Conservation (phyloP, 2,113 vertebrate genomes). For the Poeciliopsis retropinna region DNA sequence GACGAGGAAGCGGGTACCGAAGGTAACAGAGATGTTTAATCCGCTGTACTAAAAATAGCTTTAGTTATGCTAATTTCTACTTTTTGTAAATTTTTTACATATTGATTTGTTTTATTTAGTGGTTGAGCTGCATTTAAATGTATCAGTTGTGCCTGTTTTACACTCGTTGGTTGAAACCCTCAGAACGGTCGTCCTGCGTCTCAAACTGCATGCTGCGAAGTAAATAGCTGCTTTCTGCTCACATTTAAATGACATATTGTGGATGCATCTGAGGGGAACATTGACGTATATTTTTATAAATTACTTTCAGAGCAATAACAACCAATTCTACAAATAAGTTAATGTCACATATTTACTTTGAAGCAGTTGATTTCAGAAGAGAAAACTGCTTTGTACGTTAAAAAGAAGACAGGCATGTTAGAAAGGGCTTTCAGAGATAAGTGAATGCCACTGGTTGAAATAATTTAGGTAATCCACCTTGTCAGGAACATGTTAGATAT, state of each 20-base stretch:
- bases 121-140: background rate
- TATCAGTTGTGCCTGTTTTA: background rate
- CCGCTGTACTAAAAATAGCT: background rate
- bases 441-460: background rate
- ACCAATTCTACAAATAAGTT: background rate
- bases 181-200: background rate
- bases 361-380: too few species aligned
- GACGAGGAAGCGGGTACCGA: conserved; percentile 92
- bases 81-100: background rate
- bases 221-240: too few species aligned
- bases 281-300: background rate
- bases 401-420: background rate
- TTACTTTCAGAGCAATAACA: background rate
- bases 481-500: background rate
- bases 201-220: background rate
- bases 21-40: conserved; percentile 76
- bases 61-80: background rate
- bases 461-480: background rate
- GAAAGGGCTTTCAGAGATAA: background rate
- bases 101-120: background rate
- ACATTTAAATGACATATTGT: background rate
- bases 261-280: background rate
- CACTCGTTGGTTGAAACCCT: background rate
- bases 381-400: background rate
- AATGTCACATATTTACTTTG: too few species aligned